Base-by-base conservation (phyloP, 2,797 vertebrate species). In the Chelidonichthys spinosus region DNA sequence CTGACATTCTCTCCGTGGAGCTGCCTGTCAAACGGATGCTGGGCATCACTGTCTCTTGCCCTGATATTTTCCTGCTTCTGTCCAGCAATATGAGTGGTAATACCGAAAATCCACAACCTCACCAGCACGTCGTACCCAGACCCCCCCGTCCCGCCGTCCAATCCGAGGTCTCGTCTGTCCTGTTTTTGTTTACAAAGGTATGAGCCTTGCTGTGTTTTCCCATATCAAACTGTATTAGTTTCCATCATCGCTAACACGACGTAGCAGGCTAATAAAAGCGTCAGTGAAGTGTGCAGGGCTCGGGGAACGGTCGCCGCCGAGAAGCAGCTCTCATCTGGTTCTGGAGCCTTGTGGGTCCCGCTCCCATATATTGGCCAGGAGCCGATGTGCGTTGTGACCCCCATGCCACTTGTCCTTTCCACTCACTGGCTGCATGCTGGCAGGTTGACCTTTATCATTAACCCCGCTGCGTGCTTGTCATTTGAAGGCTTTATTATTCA, bases 401-500 rank as follows among this genome's bases (percentile, higher is more conserved):
- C 81, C 90, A 79, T 90, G 88, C 88, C 87, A 88, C 89, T 92
- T 94, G 94, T 92, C 93, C 94, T 94, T 95, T 95, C 90, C 88
- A 92, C 90, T 92, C 78, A 61, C 63, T 81, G 89, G 87, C 87
- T 89, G 84, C 94, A 91, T 84, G 93, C 94, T 93, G 93, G 85
- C 89, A 87, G 84, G 70, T 71, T 94, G 94, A 95, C 94, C 94
- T 95, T 95, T 93, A 92, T 92, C 92, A 95, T 95, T 95, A 95
- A 95, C 94, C 94, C 93, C 58, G 89, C 93, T 92, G 93, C 75
- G 91, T 91, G 91, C 80, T 83, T 93, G 92, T 92, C 91, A 93
- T 95, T 94, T 94, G 91, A 94, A 93, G 93, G 92, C 88, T 93
- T 94, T 90, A 95, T 94, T 92, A 92, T 93, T 92, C 90, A 89